phyloP scores from a whole-genome alignment of 2,888 invertebrate genomes.

The Siphonodentalium dalli region DNA sequence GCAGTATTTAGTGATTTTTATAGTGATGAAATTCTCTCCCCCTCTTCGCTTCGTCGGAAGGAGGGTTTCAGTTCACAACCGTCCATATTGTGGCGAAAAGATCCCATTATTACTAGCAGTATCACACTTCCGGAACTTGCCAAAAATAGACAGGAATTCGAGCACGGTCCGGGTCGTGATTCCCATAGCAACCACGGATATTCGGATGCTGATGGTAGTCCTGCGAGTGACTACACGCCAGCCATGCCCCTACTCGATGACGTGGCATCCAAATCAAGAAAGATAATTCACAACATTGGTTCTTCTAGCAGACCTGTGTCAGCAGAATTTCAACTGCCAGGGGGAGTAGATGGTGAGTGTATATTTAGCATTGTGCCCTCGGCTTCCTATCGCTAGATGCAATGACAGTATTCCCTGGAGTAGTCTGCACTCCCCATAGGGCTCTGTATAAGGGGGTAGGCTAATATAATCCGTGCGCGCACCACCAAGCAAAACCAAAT shows the following conservation, averaged over 20 bases:
- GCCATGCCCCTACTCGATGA: slow-evolving; percentile 71
- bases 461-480: background rate
- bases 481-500: too few species aligned
- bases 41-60: too few species aligned
- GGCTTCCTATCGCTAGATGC: too few species aligned
- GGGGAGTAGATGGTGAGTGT: slow-evolving; percentile 51
- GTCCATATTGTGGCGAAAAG: slow-evolving; percentile 27
- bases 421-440: background rate
- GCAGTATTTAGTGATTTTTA: slow-evolving; percentile 38
- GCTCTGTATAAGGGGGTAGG: background rate
- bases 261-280: slow-evolving; percentile 70
- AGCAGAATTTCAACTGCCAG: slow-evolving; percentile 50
- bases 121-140: slow-evolving; percentile 53
- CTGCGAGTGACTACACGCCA: slow-evolving; percentile 63
- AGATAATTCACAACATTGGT: slow-evolving; percentile 61
- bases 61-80: slow-evolving; percentile 32
- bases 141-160: slow-evolving; percentile 40
- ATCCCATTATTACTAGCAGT: slow-evolving; percentile 45
- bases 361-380: background rate
- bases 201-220: slow-evolving; percentile 59
- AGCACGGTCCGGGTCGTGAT: slow-evolving; percentile 62
- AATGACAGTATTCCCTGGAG: too few species aligned
- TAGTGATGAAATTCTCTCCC: slow-evolving; percentile 28
- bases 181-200: slow-evolving; percentile 66
- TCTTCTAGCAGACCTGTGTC: slow-evolving; percentile 55